phyloP scores from a whole-genome alignment of 1,140 invertebrate species.

The Hestina assimilis region DNA sequence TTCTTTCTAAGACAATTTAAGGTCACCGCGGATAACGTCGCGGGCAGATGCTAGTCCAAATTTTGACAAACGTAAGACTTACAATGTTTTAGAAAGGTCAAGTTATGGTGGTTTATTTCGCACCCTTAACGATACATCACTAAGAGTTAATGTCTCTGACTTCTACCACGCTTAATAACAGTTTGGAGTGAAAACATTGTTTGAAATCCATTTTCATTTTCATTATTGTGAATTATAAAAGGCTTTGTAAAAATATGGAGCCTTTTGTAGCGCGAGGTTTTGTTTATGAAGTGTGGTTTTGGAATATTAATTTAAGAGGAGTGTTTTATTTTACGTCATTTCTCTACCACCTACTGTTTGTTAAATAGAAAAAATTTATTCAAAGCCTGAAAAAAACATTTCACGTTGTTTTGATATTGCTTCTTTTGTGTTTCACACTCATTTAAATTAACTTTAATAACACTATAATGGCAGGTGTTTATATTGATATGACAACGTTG shows the following conservation, averaged over 20 bases:
- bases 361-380: too few species aligned
- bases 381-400: too few species aligned
- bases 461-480: too few species aligned
- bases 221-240: constrained; percentile 28
- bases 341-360: background rate
- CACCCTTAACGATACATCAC: constrained; percentile 12
- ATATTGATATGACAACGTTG: too few species aligned
- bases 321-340: constrained; percentile 8
- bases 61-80: background rate
- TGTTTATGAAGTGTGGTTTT: constrained; percentile 24
- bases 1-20: too few species aligned
- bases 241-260: constrained; percentile 24
- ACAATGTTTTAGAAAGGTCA: background rate
- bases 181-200: constrained; percentile 35
- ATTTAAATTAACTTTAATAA: too few species aligned
- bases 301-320: constrained; percentile 17
- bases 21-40: too few species aligned
- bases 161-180: constrained; percentile 22
- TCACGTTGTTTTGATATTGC: too few species aligned
- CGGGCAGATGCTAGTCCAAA: background rate
- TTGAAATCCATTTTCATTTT: constrained; percentile 29
- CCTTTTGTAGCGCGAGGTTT: constrained; percentile 17
- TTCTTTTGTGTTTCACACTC: too few species aligned
- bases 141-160: constrained; percentile 16
- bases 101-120: constrained; percentile 8